phyloP scores from a whole-genome alignment of 2,888 invertebrate species.

The Pimpla rufipes region DNA sequence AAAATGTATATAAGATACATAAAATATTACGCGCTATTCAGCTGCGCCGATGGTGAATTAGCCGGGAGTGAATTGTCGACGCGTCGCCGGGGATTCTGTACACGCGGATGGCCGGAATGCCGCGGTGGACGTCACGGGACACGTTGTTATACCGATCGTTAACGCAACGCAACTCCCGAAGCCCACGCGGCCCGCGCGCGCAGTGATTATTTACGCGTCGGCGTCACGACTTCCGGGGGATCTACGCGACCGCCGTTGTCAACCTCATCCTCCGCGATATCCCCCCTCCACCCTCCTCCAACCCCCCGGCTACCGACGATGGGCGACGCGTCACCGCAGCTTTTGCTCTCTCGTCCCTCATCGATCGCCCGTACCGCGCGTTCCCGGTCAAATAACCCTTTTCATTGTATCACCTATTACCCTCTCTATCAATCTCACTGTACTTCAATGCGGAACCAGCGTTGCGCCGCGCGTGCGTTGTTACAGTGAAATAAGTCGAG shows the following conservation, averaged over 20 bases:
- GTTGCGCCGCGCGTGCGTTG: conserved; percentile 12
- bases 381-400: conserved; percentile 64
- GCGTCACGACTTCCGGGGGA: conserved; percentile 67
- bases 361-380: conserved; percentile 48
- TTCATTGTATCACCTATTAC: conserved; percentile 62
- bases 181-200: conserved; percentile 17
- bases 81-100: conserved; percentile 48
- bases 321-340: conserved; percentile 27
- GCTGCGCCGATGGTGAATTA: conserved; percentile 59
- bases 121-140: neutral
- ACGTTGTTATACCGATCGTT: conserved; percentile 70
- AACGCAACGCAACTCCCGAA: conserved; percentile 59
- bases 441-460: conserved; percentile 2
- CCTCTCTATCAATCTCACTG: conserved; percentile 52
- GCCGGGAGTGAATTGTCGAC: conserved; percentile 59
- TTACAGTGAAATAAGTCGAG: conserved; percentile 52
- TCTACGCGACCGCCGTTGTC: conserved; percentile 51
- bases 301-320: neutral
- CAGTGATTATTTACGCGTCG: conserved; percentile 77
- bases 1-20: conserved; percentile 5
- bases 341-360: conserved; percentile 53
- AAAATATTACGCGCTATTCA: conserved; percentile 34
- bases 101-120: conserved; percentile 39
- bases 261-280: neutral
- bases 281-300: neutral